A percentile compares a stretch with the other conserved stretches of the same genome.
Evolutionary conservation across 2,797 vertebrate genomes (phyloP).

Genomic region (Zenarchopterus dispar): DNA sequence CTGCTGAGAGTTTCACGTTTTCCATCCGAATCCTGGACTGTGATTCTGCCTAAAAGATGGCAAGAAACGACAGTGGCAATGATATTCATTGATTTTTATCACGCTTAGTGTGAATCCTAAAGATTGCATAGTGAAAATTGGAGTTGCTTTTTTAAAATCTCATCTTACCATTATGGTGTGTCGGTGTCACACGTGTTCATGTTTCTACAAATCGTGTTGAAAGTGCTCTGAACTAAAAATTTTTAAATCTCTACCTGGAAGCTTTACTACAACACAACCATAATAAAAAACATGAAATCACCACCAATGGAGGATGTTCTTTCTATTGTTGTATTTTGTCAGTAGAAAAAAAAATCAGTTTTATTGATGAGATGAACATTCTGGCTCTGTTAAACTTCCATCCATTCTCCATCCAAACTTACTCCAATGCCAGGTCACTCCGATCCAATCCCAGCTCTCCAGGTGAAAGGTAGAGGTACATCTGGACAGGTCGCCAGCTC

Average conservation of each 20-base stretch:
- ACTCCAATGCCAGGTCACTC: too few species aligned
- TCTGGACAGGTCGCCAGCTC: neutral
- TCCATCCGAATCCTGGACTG: neutral
- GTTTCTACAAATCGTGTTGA: too few species aligned
- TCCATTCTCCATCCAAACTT: too few species aligned
- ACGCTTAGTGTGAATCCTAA: neutral
- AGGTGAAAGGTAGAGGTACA: neutral
- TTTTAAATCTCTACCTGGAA: too few species aligned
- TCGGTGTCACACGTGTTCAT: too few species aligned
- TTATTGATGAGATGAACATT: neutral
- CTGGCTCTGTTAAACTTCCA: neutral
- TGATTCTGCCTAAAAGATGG: neutral
- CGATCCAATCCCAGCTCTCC: too few species aligned
- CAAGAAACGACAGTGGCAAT: neutral
- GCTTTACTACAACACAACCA: too few species aligned
- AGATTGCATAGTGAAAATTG: neutral
- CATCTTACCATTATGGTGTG: neutral
- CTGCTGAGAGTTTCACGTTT: neutral
- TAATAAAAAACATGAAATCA: too few species aligned
- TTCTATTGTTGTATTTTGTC: too few species aligned
- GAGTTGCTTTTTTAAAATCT: neutral
- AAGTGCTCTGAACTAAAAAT: too few species aligned
- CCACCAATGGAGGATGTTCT: too few species aligned
- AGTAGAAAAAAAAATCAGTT: too few species aligned
- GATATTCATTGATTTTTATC: constrained; percentile 1